Conservation (phyloP, 2,888 invertebrate genomes). For the Epistrophella euchroma region DNA sequence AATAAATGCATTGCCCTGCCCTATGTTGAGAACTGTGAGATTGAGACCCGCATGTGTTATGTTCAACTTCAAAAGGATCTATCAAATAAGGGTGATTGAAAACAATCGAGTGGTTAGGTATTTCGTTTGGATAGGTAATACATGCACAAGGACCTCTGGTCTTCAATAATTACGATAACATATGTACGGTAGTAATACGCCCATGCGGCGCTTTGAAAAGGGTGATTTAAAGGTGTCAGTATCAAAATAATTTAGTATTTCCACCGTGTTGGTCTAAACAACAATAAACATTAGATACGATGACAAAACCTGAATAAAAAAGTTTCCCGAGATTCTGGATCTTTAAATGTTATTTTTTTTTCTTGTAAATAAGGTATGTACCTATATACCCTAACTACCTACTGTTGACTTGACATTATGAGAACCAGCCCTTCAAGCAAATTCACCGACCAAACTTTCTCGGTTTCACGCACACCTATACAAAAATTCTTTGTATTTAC, state of each 20-base stretch:
- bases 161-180: conserved; percentile 1
- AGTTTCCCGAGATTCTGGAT: no score
- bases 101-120: conserved; percentile 9
- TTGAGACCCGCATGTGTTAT: background rate
- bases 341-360: no score
- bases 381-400: no score
- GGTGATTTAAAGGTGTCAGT: background rate
- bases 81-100: conserved; percentile 2
- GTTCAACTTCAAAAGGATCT: background rate
- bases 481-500: no score
- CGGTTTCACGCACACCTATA: no score
- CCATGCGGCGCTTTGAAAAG: background rate
- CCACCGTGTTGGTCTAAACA: background rate
- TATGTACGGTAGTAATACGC: conserved; percentile 1
- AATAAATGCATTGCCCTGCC: background rate
- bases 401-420: no score
- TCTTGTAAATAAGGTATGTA: no score
- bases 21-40: background rate
- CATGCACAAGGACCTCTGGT: background rate
- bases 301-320: no score
- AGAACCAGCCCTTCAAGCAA: no score
- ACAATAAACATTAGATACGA: no score
- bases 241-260: background rate
- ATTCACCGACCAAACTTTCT: no score
- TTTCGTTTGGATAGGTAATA: background rate